phyloP scores from a whole-genome alignment of 2,113 vertebrate genomes.

The Lutjanus erythropterus region DNA sequence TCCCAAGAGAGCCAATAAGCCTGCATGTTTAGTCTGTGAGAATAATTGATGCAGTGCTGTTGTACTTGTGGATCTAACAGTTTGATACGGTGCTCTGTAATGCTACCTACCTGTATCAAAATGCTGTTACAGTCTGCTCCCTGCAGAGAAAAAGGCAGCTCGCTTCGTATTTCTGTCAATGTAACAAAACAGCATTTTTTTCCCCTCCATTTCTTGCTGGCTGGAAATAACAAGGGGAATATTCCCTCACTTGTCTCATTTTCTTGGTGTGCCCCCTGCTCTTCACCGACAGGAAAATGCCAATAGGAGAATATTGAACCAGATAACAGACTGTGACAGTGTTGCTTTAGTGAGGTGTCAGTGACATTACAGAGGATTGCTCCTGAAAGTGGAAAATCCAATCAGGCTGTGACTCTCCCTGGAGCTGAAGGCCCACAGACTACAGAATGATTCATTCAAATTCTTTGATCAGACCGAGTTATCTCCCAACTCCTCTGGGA shows the following conservation, averaged over 20 bases:
- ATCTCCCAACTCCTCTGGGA: constrained; percentile 48
- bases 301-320: constrained; percentile 71
- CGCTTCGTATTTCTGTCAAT: constrained; percentile 57
- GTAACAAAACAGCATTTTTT: constrained; percentile 19
- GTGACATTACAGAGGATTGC: constrained; percentile 68
- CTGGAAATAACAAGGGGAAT: constrained; percentile 62
- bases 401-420: constrained; percentile 65
- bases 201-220: not conserved
- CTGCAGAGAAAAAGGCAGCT: constrained; percentile 45
- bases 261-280: constrained; percentile 39
- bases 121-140: constrained; percentile 50
- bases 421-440: constrained; percentile 56
- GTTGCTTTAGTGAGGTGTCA: constrained; percentile 66
- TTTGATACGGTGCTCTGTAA: constrained; percentile 28
- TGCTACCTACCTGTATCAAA: constrained; percentile 47
- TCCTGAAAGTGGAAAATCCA: constrained; percentile 78
- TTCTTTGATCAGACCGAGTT: constrained; percentile 66
- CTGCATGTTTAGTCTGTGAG: constrained; percentile 45
- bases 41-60: constrained; percentile 61
- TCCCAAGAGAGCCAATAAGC: constrained; percentile 48
- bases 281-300: constrained; percentile 57
- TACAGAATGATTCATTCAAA: constrained; percentile 68
- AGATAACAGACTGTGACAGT: constrained; percentile 69
- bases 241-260: constrained; percentile 64
- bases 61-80: constrained; percentile 33